phyloP scores from a whole-genome alignment of 2,888 invertebrate genomes.

The Cecidostiba fungosa region DNA sequence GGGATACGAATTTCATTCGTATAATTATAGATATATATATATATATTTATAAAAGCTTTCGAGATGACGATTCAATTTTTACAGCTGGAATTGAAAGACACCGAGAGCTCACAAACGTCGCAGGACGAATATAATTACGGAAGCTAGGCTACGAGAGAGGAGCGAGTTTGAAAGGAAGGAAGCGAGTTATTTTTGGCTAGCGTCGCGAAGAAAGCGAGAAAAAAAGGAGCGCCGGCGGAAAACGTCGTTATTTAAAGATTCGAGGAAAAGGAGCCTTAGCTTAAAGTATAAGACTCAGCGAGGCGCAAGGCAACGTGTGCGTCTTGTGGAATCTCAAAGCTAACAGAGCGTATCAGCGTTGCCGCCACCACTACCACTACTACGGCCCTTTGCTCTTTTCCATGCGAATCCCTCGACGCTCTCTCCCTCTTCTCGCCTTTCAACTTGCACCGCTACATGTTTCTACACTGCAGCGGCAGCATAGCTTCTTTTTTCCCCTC shows the following conservation, averaged over 20 bases:
- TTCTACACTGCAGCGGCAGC: not conserved
- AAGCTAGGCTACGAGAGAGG: too few relatives aligned
- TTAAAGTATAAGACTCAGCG: not conserved
- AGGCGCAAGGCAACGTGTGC: not conserved
- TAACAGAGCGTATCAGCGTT: conserved; percentile 44
- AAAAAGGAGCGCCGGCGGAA: not conserved
- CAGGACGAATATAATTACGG: too few relatives aligned
- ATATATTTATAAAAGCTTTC: too few relatives aligned
- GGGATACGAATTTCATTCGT: too few relatives aligned
- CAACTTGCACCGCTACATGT: not conserved
- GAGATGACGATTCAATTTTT: too few relatives aligned
- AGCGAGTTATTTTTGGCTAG: not conserved
- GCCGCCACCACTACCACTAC: too few relatives aligned
- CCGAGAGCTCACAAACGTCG: too few relatives aligned
- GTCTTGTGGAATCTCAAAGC: conserved; percentile 51
- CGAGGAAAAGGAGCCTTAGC: conserved; percentile 7
- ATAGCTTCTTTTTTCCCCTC: not conserved
- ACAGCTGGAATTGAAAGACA: too few relatives aligned
- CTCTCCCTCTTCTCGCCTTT: not conserved
- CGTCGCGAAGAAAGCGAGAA: not conserved
- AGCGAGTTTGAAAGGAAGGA: too few relatives aligned
- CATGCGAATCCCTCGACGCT: conserved; percentile 11
- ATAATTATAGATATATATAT: too few relatives aligned
- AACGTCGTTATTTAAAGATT: conserved; percentile 57
- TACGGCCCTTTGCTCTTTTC: conserved; percentile 48